phyloP scores from a whole-genome alignment of 2,113 vertebrate species.

The Malurus melanocephalus region DNA sequence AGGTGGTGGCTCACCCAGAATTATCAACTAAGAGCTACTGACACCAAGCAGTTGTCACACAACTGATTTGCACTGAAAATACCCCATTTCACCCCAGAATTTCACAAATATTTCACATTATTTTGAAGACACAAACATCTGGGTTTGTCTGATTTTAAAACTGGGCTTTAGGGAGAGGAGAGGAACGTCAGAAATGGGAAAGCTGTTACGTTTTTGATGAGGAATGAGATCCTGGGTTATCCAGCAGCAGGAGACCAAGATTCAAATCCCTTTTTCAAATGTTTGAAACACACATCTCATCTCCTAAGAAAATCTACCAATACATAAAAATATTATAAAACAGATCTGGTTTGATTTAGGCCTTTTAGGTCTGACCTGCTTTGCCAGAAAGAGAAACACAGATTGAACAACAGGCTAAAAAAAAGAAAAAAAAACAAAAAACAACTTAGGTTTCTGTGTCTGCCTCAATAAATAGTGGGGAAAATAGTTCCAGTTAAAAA shows the following conservation, averaged over 20 bases:
- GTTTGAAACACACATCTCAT: not conserved
- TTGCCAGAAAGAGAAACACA: not conserved
- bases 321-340: not conserved
- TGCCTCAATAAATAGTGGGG: not conserved
- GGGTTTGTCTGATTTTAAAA: not conserved
- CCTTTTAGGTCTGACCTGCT: not conserved
- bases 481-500: not conserved
- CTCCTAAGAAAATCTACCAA: not conserved
- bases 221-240: not conserved
- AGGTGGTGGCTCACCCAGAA: not conserved
- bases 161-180: not conserved
- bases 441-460: not conserved
- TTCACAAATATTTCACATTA: not conserved
- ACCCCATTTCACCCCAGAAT: not conserved
- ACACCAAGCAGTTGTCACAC: no score
- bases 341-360: not conserved
- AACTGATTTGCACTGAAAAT: not conserved
- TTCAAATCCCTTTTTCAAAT: not conserved
- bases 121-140: not conserved
- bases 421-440: not conserved
- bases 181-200: not conserved
- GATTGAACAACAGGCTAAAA: not conserved
- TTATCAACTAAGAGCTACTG: not conserved
- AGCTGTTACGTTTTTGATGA: rapidly evolving
- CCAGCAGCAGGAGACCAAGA: not conserved